These are phyloP conservation scores for Psammodynastes pulverulentus DNA, from an alignment of 2,113 vertebrate genomes.

Conservation along the genomic window DNA sequence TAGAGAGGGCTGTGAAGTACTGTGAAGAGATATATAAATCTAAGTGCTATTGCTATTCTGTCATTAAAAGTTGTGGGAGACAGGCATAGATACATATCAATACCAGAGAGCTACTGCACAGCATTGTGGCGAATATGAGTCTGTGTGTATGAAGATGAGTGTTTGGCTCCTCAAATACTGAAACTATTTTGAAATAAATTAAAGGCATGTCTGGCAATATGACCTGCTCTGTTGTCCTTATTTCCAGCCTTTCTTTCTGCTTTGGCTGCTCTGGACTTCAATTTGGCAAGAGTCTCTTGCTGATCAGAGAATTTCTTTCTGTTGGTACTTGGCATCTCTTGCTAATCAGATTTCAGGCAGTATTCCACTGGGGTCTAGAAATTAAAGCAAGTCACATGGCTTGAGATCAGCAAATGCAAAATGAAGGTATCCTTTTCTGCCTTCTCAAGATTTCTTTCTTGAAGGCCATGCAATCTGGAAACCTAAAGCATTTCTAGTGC, in stretches of 20 bases:
- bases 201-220: constrained; percentile 16
- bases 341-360: constrained; percentile 34
- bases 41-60: neutral
- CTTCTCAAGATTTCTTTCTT: neutral
- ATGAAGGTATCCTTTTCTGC: neutral
- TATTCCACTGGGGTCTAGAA: neutral
- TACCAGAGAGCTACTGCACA: neutral
- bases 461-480: neutral
- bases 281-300: constrained; percentile 46
- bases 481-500: neutral
- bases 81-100: neutral
- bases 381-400: constrained; percentile 19
- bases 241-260: constrained; percentile 1
- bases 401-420: constrained; percentile 21
- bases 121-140: neutral
- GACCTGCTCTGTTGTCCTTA: constrained; percentile 16
- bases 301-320: constrained; percentile 15
- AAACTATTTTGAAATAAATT: constrained; percentile 35
- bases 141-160: neutral
- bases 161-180: neutral
- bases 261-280: constrained; percentile 22
- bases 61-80: neutral
- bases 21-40: too few relatives aligned
- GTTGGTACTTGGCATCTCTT: constrained; percentile 40
- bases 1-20: neutral